These are phyloP conservation scores for Philonicus albiceps DNA, from an alignment of 2,888 invertebrate genomes.

Conservation along the genomic window DNA sequence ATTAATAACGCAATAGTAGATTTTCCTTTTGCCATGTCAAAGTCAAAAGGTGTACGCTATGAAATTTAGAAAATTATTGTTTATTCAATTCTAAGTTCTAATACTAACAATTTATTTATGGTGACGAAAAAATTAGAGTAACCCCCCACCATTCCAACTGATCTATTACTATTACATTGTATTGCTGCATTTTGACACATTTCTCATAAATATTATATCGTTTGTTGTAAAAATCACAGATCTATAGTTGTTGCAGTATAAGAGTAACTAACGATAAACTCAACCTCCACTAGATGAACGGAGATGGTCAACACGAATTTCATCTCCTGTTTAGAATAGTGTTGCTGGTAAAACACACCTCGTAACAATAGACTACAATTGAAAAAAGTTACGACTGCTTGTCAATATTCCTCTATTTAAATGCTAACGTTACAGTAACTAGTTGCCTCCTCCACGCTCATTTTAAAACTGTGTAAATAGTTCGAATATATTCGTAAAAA, in stretches of 20 bases:
- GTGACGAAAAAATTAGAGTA: not conserved
- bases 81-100: too few relatives aligned
- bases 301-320: not conserved
- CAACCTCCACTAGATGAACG: constrained; percentile 1
- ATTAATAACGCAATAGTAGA: too few relatives aligned
- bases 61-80: too few relatives aligned
- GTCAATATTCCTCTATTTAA: constrained; percentile 28
- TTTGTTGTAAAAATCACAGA: constrained; percentile 47
- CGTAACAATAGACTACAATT: constrained; percentile 16
- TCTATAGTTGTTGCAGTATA: constrained; percentile 44
- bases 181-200: constrained; percentile 10
- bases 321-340: not conserved
- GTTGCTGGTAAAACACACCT: constrained; percentile 7
- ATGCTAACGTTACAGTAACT: constrained; percentile 35
- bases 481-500: constrained; percentile 45
- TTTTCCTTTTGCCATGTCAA: too few relatives aligned
- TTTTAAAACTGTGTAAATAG: constrained; percentile 48
- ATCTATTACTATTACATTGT: not conserved
- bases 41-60: too few relatives aligned
- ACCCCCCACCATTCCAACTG: not conserved
- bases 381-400: constrained; percentile 24
- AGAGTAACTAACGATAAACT: constrained; percentile 14
- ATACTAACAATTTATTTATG: not conserved
- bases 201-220: not conserved
- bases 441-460: constrained; percentile 32